Percentiles rank a stretch among this genome's conserved stretches.
Evolutionary conservation across 2,888 invertebrate genomes (phyloP).

Genomic region (Gibbula magus): DNA sequence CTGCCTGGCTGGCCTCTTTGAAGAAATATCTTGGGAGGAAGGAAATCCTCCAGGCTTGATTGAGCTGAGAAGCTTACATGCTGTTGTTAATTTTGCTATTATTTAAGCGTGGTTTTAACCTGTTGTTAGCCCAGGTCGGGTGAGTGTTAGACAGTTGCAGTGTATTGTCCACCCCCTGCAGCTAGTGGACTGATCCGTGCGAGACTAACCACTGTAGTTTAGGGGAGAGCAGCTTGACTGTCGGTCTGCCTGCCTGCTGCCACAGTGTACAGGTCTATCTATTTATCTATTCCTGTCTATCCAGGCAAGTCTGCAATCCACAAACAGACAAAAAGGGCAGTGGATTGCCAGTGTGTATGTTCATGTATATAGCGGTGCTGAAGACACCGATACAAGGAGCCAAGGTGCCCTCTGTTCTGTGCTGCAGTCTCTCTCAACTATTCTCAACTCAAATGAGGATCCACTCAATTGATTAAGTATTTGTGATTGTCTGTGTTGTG

Average conservation of each 20-base stretch:
- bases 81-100: constrained; percentile 1
- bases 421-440: too few species aligned
- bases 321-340: background rate
- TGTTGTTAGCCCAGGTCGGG: background rate
- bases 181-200: too few species aligned
- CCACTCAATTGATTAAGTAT: constrained; percentile 11
- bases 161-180: too few species aligned
- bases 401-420: constrained; percentile 11
- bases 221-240: too few species aligned
- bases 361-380: background rate
- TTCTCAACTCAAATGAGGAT: background rate
- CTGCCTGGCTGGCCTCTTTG: background rate
- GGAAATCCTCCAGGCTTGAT: background rate
- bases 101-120: background rate
- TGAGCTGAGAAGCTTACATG: background rate
- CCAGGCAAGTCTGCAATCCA: too few species aligned
- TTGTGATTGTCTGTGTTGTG: constrained; percentile 5
- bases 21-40: background rate
- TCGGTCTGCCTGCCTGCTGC: too few species aligned
- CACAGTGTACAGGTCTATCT: too few species aligned
- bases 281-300: too few species aligned
- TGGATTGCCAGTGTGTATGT: background rate
- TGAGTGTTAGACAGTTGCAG: background rate
- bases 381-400: background rate
- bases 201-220: too few species aligned